Percentiles rank a stretch among this genome's conserved stretches.
phyloP scores from a whole-genome alignment of 2,113 vertebrate species.

The Sinocyclocheilus grahami region DNA sequence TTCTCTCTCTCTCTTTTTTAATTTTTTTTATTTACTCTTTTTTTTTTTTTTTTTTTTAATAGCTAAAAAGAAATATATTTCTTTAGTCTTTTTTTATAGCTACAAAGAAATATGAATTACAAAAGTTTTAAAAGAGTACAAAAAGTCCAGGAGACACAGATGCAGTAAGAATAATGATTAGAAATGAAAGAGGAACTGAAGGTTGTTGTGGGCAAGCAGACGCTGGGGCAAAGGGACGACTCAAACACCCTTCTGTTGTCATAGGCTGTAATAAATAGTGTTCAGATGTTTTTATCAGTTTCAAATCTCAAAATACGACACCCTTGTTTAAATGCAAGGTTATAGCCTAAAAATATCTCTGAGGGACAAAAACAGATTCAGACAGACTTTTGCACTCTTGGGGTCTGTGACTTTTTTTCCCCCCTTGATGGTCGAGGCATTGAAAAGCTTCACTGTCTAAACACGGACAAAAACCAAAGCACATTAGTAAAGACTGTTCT shows the following conservation, averaged over 20 bases:
- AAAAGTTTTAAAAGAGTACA: constrained; percentile 94
- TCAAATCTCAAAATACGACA: constrained; percentile 34
- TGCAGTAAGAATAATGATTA: constrained; percentile 68
- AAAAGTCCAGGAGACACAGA: constrained; percentile 82
- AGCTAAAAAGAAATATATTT: too few species aligned
- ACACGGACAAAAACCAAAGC: neutral
- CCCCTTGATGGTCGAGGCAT: neutral
- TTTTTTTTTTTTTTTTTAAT: constrained; percentile 30
- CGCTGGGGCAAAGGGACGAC: constrained; percentile 65
- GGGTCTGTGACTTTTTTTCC: neutral
- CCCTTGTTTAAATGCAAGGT: constrained; percentile 41
- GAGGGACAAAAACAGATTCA: neutral
- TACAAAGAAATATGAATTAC: constrained; percentile 93
- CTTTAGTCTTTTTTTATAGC: constrained; percentile 74
- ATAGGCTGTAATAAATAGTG: constrained; percentile 57
- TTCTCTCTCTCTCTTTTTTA: constrained; percentile 63
- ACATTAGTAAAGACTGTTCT: neutral
- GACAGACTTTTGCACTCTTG: neutral
- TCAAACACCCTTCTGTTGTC: constrained; percentile 47
- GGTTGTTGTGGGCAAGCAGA: constrained; percentile 79
- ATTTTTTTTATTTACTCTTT: constrained; percentile 1
- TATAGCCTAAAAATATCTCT: constrained; percentile 40
- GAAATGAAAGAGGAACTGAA: constrained; percentile 77
- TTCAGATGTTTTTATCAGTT: constrained; percentile 41
- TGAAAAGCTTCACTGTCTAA: constrained; percentile 2